phyloP scores from a whole-genome alignment of 2,888 invertebrate genomes.

The Lasius fuliginosus region DNA sequence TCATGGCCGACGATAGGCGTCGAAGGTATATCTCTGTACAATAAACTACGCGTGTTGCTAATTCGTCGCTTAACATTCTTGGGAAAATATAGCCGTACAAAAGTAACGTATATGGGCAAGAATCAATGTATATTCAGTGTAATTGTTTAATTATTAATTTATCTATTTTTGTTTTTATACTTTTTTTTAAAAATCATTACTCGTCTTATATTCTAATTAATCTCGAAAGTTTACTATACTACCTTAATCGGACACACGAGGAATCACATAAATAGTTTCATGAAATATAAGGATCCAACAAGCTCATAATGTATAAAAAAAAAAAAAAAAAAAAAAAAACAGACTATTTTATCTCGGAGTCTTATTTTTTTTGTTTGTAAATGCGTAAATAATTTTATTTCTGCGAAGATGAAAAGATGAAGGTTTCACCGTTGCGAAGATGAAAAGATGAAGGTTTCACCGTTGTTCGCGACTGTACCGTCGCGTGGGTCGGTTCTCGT shows the following conservation, averaged over 20 bases:
- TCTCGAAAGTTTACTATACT: background rate
- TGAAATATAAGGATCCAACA: background rate
- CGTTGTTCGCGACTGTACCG: background rate
- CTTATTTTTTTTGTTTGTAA: background rate
- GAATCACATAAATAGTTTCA: background rate
- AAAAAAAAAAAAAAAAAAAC: background rate
- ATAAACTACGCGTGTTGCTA: background rate
- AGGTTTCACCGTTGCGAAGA: conserved; percentile 1
- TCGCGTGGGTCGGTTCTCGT: conserved; percentile 35
- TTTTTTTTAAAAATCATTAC: background rate
- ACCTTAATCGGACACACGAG: background rate
- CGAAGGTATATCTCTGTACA: background rate
- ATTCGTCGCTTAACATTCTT: background rate
- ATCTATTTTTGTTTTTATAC: background rate
- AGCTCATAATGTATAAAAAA: background rate
- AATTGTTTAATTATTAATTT: background rate
- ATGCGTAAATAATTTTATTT: background rate
- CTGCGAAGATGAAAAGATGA: background rate
- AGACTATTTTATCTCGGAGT: background rate
- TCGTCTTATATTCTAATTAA: background rate
- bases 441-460: background rate
- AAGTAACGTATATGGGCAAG: background rate
- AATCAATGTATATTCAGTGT: too few species aligned
- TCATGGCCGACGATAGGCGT: conserved; percentile 31
- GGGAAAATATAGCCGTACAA: background rate